Base-by-base conservation (phyloP, 2,113 vertebrate species). In the Miniopterus natalensis region DNA sequence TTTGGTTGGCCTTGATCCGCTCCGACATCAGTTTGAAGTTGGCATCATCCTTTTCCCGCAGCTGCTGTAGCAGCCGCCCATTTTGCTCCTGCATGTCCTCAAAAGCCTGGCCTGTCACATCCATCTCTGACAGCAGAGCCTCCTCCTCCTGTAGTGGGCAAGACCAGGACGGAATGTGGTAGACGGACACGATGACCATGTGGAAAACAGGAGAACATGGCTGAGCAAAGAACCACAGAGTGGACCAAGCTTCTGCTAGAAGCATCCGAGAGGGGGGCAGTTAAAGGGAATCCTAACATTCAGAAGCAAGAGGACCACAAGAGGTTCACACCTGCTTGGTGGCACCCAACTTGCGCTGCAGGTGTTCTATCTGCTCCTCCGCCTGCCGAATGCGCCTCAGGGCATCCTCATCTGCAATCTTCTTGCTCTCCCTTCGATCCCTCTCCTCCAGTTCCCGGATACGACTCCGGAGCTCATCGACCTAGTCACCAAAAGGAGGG, bases 11-110 rank as follows among this genome's bases (percentile, higher is more conserved):
- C 96, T 99, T 99, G 97, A 99, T 99, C 21, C 99, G 96, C 98
- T 99, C 99, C 0, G 99, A 99, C 99, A 99, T 99, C 55, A 99
- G 98, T 98, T 99, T 99, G 96, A 99, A 99, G 97, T 99, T 99
- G 97, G 99, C 99, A 0, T 99, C 99, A 0, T 99, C 99, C 97
- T 99, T 99, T 95, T 99, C 99, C 2, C 99, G 96, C 25, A 99
- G 94, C 98, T 99, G 99, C 98, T 99, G 99, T 94, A 99, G 97
- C 73, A 99, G 98, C 4, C 99, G 98, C 96, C 99, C 99, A 57
- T 99, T 99, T 97, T 99, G 99, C 96, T 99, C 99, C 97, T 99
- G 99, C 99, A 99, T 99, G 98, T 99, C 99, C 91, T 99, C 99
- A 40, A 99, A 99, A 45, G 99, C 99, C 97, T 99, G 99, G 31